A percentile compares a stretch with the other conserved stretches of the same genome.
phyloP scores from a whole-genome alignment of 2,888 invertebrate species.

The Drosophila anomalipes region DNA sequence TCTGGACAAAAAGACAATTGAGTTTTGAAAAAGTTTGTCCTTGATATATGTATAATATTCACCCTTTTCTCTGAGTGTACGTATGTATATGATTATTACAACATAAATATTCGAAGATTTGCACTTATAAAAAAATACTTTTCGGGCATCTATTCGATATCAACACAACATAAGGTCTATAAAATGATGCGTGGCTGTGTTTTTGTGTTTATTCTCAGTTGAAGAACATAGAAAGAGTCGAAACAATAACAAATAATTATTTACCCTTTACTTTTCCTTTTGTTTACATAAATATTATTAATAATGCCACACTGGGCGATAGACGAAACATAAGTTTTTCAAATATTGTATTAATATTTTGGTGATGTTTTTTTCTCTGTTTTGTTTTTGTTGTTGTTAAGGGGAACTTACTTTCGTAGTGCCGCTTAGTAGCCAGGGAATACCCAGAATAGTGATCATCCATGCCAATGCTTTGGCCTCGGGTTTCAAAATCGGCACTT shows the following conservation, averaged over 20 bases:
- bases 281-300: constrained; percentile 7
- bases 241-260: neutral
- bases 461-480: constrained; percentile 82
- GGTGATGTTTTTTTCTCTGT: neutral
- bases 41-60: neutral
- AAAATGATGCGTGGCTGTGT: neutral
- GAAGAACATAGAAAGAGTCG: neutral
- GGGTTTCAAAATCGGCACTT: constrained; percentile 79
- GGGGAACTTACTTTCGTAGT: constrained; percentile 81
- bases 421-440: constrained; percentile 88
- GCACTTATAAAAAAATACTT: neutral
- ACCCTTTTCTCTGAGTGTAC: neutral
- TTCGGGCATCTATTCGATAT: constrained; percentile 44
- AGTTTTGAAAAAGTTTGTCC: neutral
- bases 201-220: neutral
- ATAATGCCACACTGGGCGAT: constrained; percentile 20
- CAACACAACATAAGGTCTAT: constrained; percentile 18
- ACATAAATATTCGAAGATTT: neutral
- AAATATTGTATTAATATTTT: constrained; percentile 8
- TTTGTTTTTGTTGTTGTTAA: neutral
- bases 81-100: neutral
- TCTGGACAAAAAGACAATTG: neutral
- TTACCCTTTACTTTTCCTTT: neutral
- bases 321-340: constrained; percentile 5
- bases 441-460: constrained; percentile 86